These are phyloP conservation scores for Epinotia bilunana DNA, from an alignment of 2,888 invertebrate species.

Conservation along the genomic window DNA sequence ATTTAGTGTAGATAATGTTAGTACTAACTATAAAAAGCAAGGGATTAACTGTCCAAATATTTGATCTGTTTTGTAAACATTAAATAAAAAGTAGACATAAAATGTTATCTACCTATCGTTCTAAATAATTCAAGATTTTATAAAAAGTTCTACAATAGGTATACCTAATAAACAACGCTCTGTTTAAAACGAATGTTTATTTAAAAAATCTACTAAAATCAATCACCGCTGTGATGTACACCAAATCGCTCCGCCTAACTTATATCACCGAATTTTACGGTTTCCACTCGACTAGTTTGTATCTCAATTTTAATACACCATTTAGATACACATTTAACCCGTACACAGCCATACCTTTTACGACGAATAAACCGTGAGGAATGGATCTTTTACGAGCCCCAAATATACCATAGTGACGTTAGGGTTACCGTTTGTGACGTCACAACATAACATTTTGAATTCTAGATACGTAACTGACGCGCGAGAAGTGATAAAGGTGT, in stretches of 20 bases:
- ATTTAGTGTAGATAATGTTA: too few relatives aligned
- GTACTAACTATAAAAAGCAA: too few relatives aligned
- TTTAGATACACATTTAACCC: conserved; percentile 80
- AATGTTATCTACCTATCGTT: neutral
- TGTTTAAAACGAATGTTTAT: neutral
- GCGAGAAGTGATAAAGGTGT: conserved; percentile 69
- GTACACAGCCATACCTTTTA: conserved; percentile 75
- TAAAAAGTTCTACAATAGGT: too few relatives aligned
- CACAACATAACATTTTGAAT: conserved; percentile 83
- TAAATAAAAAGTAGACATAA: neutral
- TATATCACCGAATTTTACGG: conserved; percentile 66
- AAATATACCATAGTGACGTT: conserved; percentile 50
- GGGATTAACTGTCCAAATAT: neutral
- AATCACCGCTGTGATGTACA: neutral
- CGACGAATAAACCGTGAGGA: conserved; percentile 79
- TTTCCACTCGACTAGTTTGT: conserved; percentile 81
- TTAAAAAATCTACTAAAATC: neutral
- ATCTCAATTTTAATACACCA: conserved; percentile 80
- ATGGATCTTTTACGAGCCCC: conserved; percentile 80
- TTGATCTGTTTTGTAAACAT: neutral
- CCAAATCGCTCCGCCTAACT: neutral
- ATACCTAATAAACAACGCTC: too few relatives aligned
- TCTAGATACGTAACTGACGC: conserved; percentile 68
- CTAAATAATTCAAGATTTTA: too few relatives aligned
- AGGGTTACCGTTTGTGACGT: conserved; percentile 73